These are phyloP conservation scores for Drosophila ustulata DNA, from an alignment of 2,888 invertebrate genomes.

Conservation along the genomic window DNA sequence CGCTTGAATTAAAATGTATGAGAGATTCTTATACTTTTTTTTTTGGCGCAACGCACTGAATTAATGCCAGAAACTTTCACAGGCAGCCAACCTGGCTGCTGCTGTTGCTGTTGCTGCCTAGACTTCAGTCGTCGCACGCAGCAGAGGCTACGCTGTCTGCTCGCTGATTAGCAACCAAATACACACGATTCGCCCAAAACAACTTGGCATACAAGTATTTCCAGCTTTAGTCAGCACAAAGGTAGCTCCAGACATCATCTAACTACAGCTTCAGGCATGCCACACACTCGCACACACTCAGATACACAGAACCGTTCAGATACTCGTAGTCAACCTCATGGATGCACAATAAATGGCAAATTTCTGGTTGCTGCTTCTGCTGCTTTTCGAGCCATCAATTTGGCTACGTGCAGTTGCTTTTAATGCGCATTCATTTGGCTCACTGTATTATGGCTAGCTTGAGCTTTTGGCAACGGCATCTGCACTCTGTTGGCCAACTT, in stretches of 20 bases:
- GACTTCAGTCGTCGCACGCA: constrained; percentile 11
- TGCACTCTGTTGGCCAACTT: constrained; percentile 40
- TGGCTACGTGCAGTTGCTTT: constrained; percentile 54
- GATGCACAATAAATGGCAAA: constrained; percentile 42
- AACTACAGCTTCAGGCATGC: constrained; percentile 6
- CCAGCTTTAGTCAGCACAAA: constrained; percentile 20
- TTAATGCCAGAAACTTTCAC: constrained; percentile 30
- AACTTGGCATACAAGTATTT: constrained; percentile 25
- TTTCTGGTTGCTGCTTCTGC: constrained; percentile 31
- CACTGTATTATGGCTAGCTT: constrained; percentile 12
- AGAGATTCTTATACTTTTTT: constrained; percentile 42
- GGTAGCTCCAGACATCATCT: constrained; percentile 4
- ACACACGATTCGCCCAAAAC: constrained; percentile 27
- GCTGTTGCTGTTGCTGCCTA: not conserved
- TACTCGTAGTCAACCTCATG: constrained; percentile 14
- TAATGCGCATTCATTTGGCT: constrained; percentile 44
- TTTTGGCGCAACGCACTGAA: constrained; percentile 20
- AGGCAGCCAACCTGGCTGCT: constrained; percentile 13
- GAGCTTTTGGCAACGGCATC: constrained; percentile 25
- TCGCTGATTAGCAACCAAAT: constrained; percentile 51
- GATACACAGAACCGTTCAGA: not conserved
- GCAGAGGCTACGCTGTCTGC: constrained; percentile 16
- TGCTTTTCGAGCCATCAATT: constrained; percentile 46
- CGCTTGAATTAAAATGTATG: constrained; percentile 61
- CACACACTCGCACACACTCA: not conserved